Conservation (phyloP, 30 jellyfish, hydroid and myxozoan species). For the Hydra vulgaris region DNA sequence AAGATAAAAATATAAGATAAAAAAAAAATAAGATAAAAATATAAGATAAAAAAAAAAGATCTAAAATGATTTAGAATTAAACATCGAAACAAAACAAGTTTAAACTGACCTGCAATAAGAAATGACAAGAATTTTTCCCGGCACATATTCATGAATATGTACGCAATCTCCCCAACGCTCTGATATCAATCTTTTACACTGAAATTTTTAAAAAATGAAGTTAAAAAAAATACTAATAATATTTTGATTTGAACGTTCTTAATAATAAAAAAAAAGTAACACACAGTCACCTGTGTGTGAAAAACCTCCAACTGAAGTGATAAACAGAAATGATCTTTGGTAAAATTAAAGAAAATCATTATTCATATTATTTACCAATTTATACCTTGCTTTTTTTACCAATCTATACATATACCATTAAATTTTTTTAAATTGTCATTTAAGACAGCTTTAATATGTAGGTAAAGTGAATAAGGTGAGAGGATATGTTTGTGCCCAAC, state of each 20-base stretch:
- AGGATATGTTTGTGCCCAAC: too few relatives aligned
- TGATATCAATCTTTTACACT: conserved; percentile 60
- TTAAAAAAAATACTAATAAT: too few relatives aligned
- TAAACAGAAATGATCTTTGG: conserved; percentile 69
- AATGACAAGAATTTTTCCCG: conserved; percentile 59
- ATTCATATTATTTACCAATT: background rate
- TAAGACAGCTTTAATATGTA: too few relatives aligned
- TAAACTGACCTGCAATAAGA: conserved; percentile 80
- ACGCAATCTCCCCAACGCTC: conserved; percentile 94
- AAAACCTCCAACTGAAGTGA: conserved; percentile 90
- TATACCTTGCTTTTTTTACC: too few relatives aligned
- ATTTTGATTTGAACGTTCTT: too few relatives aligned
- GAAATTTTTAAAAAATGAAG: background rate
- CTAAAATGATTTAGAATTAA: background rate
- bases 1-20: too few relatives aligned
- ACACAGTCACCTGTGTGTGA: conserved; percentile 75
- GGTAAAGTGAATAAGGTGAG: too few relatives aligned
- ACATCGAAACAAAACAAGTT: background rate
- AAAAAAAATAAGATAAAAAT: too few relatives aligned
- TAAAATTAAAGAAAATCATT: background rate
- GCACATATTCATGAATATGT: conserved; percentile 62
- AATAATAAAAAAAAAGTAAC: too few relatives aligned
- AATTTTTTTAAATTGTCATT: too few relatives aligned
- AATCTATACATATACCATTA: too few relatives aligned
- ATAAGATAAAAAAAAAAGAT: background rate